phyloP scores from a whole-genome alignment of 2,113 vertebrate genomes.

The Raja brachyura region DNA sequence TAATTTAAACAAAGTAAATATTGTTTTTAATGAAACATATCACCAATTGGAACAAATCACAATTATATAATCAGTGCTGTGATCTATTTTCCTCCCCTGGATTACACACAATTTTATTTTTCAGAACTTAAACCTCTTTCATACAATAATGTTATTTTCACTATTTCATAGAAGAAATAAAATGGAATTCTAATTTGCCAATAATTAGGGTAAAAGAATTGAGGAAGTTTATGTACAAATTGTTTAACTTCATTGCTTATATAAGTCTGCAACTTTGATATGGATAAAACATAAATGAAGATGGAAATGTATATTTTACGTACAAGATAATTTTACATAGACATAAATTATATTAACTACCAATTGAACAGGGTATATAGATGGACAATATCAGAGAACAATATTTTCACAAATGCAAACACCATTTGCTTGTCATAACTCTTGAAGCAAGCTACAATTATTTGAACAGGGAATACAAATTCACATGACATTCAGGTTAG shows the following conservation, averaged over 20 bases:
- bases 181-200: not conserved
- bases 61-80: not conserved
- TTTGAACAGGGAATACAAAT: slow-evolving; percentile 26
- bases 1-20: not conserved
- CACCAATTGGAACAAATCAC: not conserved
- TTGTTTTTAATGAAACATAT: not conserved
- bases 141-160: not conserved
- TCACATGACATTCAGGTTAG: slow-evolving; percentile 16
- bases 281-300: not conserved
- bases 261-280: not conserved
- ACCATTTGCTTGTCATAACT: slow-evolving; percentile 6
- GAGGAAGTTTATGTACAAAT: not conserved
- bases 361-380: not conserved
- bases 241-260: not conserved
- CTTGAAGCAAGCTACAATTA: not conserved
- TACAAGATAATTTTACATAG: too few relatives aligned
- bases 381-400: not conserved
- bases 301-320: not conserved
- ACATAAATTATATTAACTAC: not conserved
- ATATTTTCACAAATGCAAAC: not conserved
- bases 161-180: not conserved
- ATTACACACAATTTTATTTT: not conserved
- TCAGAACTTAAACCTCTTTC: not conserved
- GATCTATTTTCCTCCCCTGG: not conserved
- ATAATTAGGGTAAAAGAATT: not conserved